Conservation (phyloP, 2,113 vertebrate genomes). For the Malurus melanocephalus region DNA sequence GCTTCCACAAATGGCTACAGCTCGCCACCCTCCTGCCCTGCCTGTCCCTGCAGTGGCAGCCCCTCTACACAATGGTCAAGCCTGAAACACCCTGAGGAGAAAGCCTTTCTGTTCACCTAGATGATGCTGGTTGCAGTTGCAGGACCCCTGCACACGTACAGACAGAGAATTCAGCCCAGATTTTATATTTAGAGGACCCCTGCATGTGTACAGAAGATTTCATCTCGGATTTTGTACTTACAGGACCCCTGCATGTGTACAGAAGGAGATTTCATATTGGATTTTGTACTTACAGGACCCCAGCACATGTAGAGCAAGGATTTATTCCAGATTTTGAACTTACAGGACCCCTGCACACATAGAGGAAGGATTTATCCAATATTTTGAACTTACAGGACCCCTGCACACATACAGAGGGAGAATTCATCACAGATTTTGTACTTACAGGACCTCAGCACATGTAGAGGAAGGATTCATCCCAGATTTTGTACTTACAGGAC, state of each 20-base stretch:
- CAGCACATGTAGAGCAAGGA: no score
- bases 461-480: no score
- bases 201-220: background rate
- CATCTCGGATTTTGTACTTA: no score
- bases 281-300: no score
- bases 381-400: background rate
- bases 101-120: background rate
- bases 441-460: no score
- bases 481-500: background rate
- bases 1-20: background rate
- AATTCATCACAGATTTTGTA: no score
- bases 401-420: no score
- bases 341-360: rapidly evolving
- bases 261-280: no score
- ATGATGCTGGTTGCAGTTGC: background rate
- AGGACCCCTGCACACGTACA: rapidly evolving
- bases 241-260: background rate
- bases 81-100: background rate
- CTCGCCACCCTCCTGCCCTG: background rate
- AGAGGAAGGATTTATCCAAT: background rate
- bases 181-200: no score
- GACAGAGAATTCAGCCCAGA: background rate
- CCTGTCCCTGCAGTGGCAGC: background rate
- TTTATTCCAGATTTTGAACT: no score
- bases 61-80: background rate